phyloP scores from a whole-genome alignment of 1,140 invertebrate species.

The Tenebrio molitor region DNA sequence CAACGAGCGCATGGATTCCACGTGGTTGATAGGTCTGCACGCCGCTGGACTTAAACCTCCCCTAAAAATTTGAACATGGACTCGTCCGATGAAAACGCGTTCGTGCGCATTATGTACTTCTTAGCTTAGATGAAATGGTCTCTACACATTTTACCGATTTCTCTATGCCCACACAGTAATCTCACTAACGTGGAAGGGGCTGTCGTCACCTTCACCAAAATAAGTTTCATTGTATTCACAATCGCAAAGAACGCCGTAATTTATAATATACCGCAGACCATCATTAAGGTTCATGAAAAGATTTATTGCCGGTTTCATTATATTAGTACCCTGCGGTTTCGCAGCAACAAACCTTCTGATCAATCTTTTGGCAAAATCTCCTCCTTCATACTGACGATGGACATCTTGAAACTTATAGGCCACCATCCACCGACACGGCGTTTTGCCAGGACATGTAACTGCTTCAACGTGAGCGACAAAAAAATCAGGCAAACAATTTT shows the following conservation, averaged over 20 bases:
- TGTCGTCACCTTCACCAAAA: slow-evolving; percentile 17
- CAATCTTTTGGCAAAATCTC: slow-evolving; percentile 8
- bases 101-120: too few species aligned
- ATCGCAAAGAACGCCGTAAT: slow-evolving; percentile 19
- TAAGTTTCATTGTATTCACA: slow-evolving; percentile 14
- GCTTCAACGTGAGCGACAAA: slow-evolving; percentile 16
- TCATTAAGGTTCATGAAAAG: slow-evolving; percentile 4
- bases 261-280: slow-evolving; percentile 22
- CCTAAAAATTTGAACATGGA: too few species aligned
- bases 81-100: too few species aligned
- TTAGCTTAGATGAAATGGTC: too few species aligned
- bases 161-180: slow-evolving; percentile 5
- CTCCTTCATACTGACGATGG: slow-evolving; percentile 24
- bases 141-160: slow-evolving; percentile 18
- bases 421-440: slow-evolving; percentile 30
- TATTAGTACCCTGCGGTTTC: slow-evolving; percentile 3
- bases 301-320: background rate
- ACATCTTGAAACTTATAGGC: slow-evolving; percentile 21
- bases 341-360: slow-evolving; percentile 18
- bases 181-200: background rate
- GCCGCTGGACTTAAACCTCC: too few species aligned
- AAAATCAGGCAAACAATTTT: slow-evolving; percentile 24
- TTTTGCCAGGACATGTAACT: slow-evolving; percentile 17
- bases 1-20: too few species aligned
- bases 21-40: too few species aligned